Evolutionary conservation across 2,888 invertebrate genomes (phyloP).

Genomic region (Rhagophthalmus giganteus): DNA sequence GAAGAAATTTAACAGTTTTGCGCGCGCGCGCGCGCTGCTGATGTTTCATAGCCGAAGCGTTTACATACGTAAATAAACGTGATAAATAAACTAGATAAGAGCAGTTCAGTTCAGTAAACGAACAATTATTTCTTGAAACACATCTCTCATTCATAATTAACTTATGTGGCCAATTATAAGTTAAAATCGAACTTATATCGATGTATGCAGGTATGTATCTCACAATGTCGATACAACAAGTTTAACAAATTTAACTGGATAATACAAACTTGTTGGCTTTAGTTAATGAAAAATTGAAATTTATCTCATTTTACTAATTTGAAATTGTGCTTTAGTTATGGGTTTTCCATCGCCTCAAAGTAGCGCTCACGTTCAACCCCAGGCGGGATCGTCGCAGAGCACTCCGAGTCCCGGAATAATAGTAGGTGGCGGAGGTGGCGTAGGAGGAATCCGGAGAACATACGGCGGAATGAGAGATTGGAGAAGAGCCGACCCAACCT

Average conservation of each 20-base stretch:
- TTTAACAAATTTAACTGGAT: not conserved
- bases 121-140: no score
- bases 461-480: constrained; percentile 68
- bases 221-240: not conserved
- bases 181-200: not conserved
- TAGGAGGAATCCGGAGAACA: constrained; percentile 63
- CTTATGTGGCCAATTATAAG: no score
- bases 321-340: constrained; percentile 44
- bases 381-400: constrained; percentile 53
- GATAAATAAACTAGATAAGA: no score
- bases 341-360: constrained; percentile 59
- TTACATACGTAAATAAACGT: no score
- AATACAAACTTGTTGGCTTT: no score
- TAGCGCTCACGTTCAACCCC: constrained; percentile 61
- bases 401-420: constrained; percentile 59
- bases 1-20: no score
- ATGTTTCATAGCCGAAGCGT: no score
- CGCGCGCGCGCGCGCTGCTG: no score
- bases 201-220: not conserved
- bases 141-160: no score
- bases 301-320: constrained; percentile 1
- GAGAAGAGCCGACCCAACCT: constrained; percentile 72
- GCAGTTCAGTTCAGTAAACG: no score
- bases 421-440: constrained; percentile 53
- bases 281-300: not conserved